Base-by-base conservation (phyloP, 2,113 vertebrate species). In the Genyomyrus donnyi region DNA sequence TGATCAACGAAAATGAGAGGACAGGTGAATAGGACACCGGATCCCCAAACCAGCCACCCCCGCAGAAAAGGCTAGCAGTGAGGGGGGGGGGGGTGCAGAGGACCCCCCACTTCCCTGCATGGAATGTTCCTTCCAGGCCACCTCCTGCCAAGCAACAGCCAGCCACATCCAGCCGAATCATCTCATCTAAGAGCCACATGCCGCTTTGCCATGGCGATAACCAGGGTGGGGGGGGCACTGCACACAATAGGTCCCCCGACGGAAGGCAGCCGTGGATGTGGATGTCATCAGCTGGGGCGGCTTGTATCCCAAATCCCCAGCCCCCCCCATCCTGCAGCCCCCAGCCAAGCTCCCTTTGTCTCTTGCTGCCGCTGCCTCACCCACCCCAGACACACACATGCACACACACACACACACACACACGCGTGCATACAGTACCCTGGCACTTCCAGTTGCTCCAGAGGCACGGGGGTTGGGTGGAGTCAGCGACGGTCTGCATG, bases 401-500 rank as follows among this genome's bases (percentile, higher is more conserved):
- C 87, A 90, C 35, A 90, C 35, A 74, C 45, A 80, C 52, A 46
- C 86, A 39, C 35, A 90, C 35, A 74, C 45, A 86, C 89, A 46
- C 56, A 80, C 80, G 86, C 35, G 48, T 52, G 24, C 70, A 24
- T 48, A 50, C 27, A 48, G 52, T 96, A 97, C 96, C 96, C 96
- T 97, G 96, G 94, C 96, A 95, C 95, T 95, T 96, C 96, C 96
- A 97, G 95, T 94, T 96, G 96, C 95, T 97, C 96, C 96, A 97
- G 74, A 97, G 94, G 93, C 96, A 97, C 90, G 97, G 96, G 96
- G 96, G 97, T 96, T 96, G 96, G 94, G 96, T 96, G 90, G 96
- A 96, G 91, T 97, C 96, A 27, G 96, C 93, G 50, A 93, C 95
- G 95, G 95, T 95, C 96, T 97, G 96, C 96, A 97, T 97, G 91